Base-by-base conservation (phyloP, 2,797 vertebrate species). In the Hafferia zeledoni region DNA sequence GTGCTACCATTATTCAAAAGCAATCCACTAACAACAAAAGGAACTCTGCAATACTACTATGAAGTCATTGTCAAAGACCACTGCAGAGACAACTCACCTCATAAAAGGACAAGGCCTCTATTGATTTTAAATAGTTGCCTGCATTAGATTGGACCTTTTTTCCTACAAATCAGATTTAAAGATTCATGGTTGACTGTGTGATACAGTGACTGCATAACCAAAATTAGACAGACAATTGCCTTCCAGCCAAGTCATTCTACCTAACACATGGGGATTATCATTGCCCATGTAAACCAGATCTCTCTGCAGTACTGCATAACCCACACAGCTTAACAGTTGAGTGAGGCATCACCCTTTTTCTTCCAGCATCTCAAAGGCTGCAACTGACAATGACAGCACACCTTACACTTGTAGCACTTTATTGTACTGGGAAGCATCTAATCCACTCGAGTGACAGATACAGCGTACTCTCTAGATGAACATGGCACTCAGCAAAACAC, bases 351-450 rank as follows among this genome's bases (percentile, higher is more conserved):
- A 63, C 2, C 4, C 20, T 63, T 64, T 43, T 64, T 8, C 52
- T 82, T 8, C 20, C 35, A 78, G 72, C 59, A 50, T 63, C 50
- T 81, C 39, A 55, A 9, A 61, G 35, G 13, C 3, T 82, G 31
- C 53, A 84, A 31, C 8, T 31, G 46, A 90, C 49, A 85, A 33
- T 2, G 8, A 72, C 16, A 87, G 52, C 4, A 44, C 11, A 33
- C 28, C 41, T 64, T 47, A 64, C 7, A 39, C 5, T 23, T 43
- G 47, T 17, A 60, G 41, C 14, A 37, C 33, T 57, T 57, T 71
- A 35, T 43, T 53, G 11, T 22, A 69, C 17, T 2, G 1, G 16
- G 28, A 47, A 1, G 0, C 1, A 0, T 31, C n/a, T 10, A 91
- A 46, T 7, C 6, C 44, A 22, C n/a, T 65, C 37, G 63, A 90